Conservation (phyloP, 2,797 vertebrate species). For the Eleutherodactylus coqui region DNA sequence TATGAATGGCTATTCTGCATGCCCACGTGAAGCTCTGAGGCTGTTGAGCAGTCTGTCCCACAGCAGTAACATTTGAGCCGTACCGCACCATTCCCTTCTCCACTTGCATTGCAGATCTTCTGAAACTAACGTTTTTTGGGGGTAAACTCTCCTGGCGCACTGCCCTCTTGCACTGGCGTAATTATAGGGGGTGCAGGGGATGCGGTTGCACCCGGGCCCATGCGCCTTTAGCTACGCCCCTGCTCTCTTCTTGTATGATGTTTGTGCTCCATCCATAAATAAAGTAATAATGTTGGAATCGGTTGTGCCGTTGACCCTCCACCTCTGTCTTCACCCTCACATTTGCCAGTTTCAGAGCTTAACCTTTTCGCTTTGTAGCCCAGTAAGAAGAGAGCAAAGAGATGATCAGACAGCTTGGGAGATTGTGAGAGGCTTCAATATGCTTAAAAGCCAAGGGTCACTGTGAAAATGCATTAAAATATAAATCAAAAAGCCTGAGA, state of each 20-base stretch:
- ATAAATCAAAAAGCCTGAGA: background rate
- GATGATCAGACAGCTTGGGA: background rate
- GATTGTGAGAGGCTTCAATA: background rate
- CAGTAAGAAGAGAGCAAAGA: slow-evolving; percentile 76
- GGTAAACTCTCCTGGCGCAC: too few relatives aligned
- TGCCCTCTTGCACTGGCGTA: too few relatives aligned
- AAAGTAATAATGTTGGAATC: background rate
- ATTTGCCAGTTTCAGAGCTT: slow-evolving; percentile 92
- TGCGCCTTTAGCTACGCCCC: too few relatives aligned
- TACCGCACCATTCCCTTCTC: background rate
- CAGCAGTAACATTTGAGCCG: background rate
- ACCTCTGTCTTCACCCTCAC: slow-evolving; percentile 95
- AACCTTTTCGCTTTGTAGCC: slow-evolving; percentile 95
- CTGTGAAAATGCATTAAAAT: background rate
- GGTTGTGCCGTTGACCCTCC: slow-evolving; percentile 86
- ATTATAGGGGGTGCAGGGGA: too few relatives aligned
- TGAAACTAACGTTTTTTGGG: background rate
- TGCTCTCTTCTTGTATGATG: too few relatives aligned
- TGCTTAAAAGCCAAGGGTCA: slow-evolving; percentile 23
- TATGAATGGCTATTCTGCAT: background rate
- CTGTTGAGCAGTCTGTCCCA: background rate
- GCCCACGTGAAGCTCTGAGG: background rate
- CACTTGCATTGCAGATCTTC: background rate
- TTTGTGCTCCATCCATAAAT: background rate
- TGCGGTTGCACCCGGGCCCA: too few relatives aligned